Percentiles rank a stretch among this genome's conserved stretches.
Evolutionary conservation across 2,888 invertebrate genomes (phyloP).

Genomic region (Drosophila mayaguana): DNA sequence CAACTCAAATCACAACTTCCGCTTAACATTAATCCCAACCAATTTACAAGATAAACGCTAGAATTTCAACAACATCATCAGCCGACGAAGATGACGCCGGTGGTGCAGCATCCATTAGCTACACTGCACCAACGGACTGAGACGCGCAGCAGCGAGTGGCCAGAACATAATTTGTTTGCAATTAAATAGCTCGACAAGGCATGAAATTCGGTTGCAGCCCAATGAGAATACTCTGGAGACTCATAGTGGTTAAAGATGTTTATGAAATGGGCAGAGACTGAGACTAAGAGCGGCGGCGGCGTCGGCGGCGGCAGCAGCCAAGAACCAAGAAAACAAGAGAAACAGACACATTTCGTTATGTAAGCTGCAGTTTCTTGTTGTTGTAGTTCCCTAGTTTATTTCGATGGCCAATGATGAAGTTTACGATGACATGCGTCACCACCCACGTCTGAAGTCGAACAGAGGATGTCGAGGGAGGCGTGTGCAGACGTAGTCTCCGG

Average conservation of each 20-base stretch:
- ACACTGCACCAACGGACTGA: constrained; percentile 31
- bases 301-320: constrained; percentile 17
- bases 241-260: constrained; percentile 61
- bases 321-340: constrained; percentile 14
- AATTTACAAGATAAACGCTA: constrained; percentile 78
- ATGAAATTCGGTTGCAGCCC: constrained; percentile 79
- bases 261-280: constrained; percentile 78
- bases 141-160: constrained; percentile 45
- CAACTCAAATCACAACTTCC: constrained; percentile 74
- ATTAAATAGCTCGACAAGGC: constrained; percentile 81
- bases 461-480: constrained; percentile 44
- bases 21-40: constrained; percentile 77
- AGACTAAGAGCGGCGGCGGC: constrained; percentile 40
- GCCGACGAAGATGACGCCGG: constrained; percentile 31
- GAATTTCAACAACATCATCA: constrained; percentile 80
- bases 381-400: constrained; percentile 34
- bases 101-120: constrained; percentile 63
- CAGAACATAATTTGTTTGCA: constrained; percentile 80
- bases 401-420: constrained; percentile 67
- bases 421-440: constrained; percentile 84
- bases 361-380: constrained; percentile 56
- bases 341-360: constrained; percentile 63
- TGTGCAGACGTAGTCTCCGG: constrained; percentile 54
- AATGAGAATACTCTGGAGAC: constrained; percentile 62
- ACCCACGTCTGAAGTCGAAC: constrained; percentile 71